A percentile compares a stretch with the other conserved stretches of the same genome.
These are phyloP conservation scores for Orcinus orca DNA, from an alignment of 2,113 vertebrate species.

Conservation along the genomic window DNA sequence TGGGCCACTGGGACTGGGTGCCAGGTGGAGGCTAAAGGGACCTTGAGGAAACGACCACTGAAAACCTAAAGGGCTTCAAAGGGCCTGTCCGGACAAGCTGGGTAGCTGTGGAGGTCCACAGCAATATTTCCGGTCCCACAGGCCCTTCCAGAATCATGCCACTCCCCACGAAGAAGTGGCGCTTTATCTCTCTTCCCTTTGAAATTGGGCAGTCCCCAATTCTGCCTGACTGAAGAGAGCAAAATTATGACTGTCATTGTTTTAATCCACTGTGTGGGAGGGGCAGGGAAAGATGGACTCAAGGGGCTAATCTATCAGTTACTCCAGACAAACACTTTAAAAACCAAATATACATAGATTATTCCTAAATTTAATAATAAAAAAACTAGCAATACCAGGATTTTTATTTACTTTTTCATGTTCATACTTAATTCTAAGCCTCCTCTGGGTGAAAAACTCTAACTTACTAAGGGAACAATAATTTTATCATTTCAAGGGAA, in stretches of 20 bases:
- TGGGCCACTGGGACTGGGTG: not conserved
- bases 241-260: not conserved
- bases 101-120: not conserved
- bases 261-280: not conserved
- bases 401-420: not conserved
- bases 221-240: not conserved
- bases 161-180: not conserved
- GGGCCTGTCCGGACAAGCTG: not conserved
- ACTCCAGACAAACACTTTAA: not conserved
- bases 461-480: not conserved
- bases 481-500: not conserved
- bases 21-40: not conserved
- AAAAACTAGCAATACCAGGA: not conserved
- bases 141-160: not conserved
- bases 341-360: not conserved
- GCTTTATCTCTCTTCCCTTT: not conserved
- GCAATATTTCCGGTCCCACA: not conserved
- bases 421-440: not conserved
- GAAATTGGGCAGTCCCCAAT: not conserved
- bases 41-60: not conserved
- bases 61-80: not conserved
- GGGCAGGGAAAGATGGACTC: not conserved
- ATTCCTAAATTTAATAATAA: not conserved
- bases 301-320: not conserved
- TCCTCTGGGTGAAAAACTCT: not conserved